phyloP scores from a whole-genome alignment of 2,113 vertebrate genomes.

The Brienomyrus brachyistius region DNA sequence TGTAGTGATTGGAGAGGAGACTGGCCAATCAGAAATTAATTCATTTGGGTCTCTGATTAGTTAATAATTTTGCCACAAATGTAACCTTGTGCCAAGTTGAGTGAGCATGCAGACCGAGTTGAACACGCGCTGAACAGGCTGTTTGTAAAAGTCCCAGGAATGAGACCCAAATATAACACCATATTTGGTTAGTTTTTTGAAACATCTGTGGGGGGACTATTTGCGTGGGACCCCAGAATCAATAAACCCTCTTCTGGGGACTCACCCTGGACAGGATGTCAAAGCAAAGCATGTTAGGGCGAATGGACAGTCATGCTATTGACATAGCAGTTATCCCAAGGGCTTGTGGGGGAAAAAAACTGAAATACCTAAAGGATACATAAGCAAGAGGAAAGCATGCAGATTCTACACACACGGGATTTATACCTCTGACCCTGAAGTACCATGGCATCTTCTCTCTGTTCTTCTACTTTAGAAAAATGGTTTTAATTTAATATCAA shows the following conservation, averaged over 20 bases:
- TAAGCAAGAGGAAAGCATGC: background rate
- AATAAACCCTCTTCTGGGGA: background rate
- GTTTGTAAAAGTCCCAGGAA: background rate
- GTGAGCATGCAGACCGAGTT: background rate
- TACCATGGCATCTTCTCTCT: background rate
- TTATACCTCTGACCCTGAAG: background rate
- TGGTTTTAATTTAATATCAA: background rate
- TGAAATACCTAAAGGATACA: background rate
- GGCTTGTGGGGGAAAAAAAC: background rate
- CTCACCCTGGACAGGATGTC: background rate
- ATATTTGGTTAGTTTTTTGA: background rate
- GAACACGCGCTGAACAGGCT: background rate
- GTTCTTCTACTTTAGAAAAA: background rate
- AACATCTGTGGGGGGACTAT: background rate
- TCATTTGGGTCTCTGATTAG: background rate
- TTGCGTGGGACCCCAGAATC: background rate
- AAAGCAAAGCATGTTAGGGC: background rate
- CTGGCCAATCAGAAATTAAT: background rate
- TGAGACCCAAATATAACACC: background rate
- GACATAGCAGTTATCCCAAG: background rate
- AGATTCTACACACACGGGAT: background rate
- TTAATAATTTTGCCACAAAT: background rate
- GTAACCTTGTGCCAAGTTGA: background rate
- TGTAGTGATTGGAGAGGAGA: background rate
- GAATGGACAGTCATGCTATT: background rate